Base-by-base conservation (phyloP, 2,113 vertebrate species). In the Dasyurus viverrinus region DNA sequence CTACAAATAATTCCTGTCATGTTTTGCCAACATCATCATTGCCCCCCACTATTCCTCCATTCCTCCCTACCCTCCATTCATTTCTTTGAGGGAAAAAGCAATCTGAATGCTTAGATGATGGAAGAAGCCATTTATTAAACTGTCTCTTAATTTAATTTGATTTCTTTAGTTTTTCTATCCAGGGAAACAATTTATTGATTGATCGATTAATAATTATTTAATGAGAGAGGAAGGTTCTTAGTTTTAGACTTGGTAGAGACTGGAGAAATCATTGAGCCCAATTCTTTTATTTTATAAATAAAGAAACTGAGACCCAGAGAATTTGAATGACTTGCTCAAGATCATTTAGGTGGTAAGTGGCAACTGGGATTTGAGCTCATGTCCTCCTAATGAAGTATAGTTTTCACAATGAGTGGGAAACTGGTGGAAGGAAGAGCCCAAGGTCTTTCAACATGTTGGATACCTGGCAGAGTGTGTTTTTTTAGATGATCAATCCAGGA, bases 261-360 rank as follows among this genome's bases (percentile, higher is more conserved):
- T 42, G 91, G 27, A 11, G 89, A 26, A 76, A 8, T 89, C 84
- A 76, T 24, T 12, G 96, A 27, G n/a, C 84, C 94, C 90, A 92
- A 54, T 68, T 54, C 30, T 96, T 54, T 60, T 36, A 30, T n/a
- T 24, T 47, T 27, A 53, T 48, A 57, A 26, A 57, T 57, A 46
- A 68, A 47, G 93, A 93, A 95, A 94, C 50, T 26, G 36, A 94
- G n/a, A 47, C 9, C 92, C 46, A 48, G 27, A 23, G 22, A 89
- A 8, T 52, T 93, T 24, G 92, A 36, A 47, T 91, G 50, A 95
- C 23, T n/a, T 91, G 36, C 36, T 57, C 14, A 50, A 42, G 25
- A 9, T 57, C 23, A 42, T 0, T 0, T 6, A 9, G 3, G 57
- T 68, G 36, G 57, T 68, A 68, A 36, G 22, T 55, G 25, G 36